Base-by-base conservation (phyloP, 1,140 invertebrate species). In the Papilio machaon region DNA sequence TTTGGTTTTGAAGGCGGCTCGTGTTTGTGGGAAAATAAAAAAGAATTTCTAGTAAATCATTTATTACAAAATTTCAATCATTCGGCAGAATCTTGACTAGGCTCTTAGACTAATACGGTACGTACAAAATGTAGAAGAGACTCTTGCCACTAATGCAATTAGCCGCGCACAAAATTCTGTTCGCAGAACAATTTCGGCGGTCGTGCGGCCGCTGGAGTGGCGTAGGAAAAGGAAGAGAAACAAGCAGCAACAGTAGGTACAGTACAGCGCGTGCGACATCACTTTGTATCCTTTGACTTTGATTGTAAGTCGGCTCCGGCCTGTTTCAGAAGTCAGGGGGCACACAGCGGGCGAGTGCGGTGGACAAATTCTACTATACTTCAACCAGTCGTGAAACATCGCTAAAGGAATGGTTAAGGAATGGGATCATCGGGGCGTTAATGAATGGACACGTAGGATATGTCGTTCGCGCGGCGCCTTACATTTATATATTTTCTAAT, bases 51-150 rank as follows among this genome's bases (percentile, higher is more conserved):
- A 67, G 30, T 67, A 67, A 67, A 67, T 35, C 23, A 15, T 67
- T 67, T 67, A 67, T 67, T 67, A 67, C 60, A 67, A 67, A 67
- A 13, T 35, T 67, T 67, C 11, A 67, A 67, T 35, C 23, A 67
- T 67, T 30, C 23, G 23, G 60, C 60, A 30, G 60, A n/a, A n/a
- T n/a, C n/a, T 67, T 35, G 64, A 67, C 64, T 67, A 67, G 64
- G 64, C 64, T 35, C 64, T 67, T 67, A 35, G 30, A 67, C 64
- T 67, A 67, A 67, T 67, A 10, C 64, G 23, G 30, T 67, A 67
- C 13, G 23, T 67, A 35, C 64, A 67, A 67, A 67, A 30, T 30
- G 11, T 64, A 13, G 60, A 64, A 60, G 19, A 30, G 60, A 64
- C 54, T 58, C 54, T 5, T 6, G 54, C 54, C 9, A n/a, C 54